Base-by-base conservation (phyloP, 2,888 invertebrate species). In the Thera obeliscata region DNA sequence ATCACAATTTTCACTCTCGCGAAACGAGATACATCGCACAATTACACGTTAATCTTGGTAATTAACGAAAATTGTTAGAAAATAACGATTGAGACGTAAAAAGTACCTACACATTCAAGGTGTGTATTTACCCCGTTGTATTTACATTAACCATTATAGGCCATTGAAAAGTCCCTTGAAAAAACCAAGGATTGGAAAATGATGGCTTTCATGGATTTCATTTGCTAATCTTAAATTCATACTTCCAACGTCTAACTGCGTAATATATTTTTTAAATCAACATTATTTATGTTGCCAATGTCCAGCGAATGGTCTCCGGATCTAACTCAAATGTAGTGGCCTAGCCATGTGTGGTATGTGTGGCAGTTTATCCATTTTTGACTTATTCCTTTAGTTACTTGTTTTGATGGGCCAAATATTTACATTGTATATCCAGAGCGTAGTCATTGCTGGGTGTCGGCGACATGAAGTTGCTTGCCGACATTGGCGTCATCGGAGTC, bases 361-460 rank as follows among this genome's bases (percentile, higher is more conserved):
- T 33, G 22, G 22, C 22, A 22, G 22, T 22, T 22, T 22, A 52
- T 33, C 9, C 8, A 33, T 9, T 33, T 9, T 52, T 2, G 5
- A 52, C 3, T 52, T 2, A 9, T 33, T 52, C 5, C 35, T 12
- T 2, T 8, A 12, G 38, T 8, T 0, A 35, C 7, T 11, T 35
- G 4, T 48, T 38, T 49, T 58, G 49, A 48, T 64, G 8, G 2
- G 64, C 61, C 55, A 79, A 83, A 80, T 84, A 87, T 80, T 92
- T 93, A 93, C 93, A 93, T 90, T 92, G 92, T 81, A 93, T 89
- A 76, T 93, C 93, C 76, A 91, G 85, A 64, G 90, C 87, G 82
- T 88, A 91, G 85, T 93, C 93, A 70, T 89, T 86, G 73, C 78
- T 87, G 75, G 90, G 85, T 70, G 88, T 83, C 69, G 85, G 82